phyloP scores from a whole-genome alignment of 92 coral and sea anemone genomes.

The Epizoanthus fatuus region DNA sequence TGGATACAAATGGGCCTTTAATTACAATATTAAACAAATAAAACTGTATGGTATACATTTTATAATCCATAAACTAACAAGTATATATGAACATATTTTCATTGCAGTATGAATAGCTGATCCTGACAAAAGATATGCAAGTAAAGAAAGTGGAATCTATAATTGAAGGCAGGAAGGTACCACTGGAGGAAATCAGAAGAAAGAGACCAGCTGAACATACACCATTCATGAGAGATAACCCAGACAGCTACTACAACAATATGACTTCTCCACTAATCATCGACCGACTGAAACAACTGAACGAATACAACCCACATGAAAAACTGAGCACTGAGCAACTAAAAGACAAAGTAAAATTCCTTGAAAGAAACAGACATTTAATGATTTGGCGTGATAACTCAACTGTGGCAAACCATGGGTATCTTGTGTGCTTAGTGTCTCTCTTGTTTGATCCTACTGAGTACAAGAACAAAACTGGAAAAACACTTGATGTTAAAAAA shows the following conservation, averaged over 20 bases:
- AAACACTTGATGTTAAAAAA: not conserved
- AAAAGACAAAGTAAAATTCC: not conserved
- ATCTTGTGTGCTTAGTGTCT: slow-evolving; percentile 35
- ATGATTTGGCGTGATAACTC: slow-evolving; percentile 16
- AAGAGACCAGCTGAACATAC: slow-evolving; percentile 11
- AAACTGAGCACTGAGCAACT: slow-evolving; percentile 1
- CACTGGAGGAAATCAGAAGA: slow-evolving; percentile 26
- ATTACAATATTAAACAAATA: too few species aligned
- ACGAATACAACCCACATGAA: slow-evolving; percentile 28
- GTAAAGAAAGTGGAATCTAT: slow-evolving; percentile 11
- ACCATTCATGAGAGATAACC: slow-evolving; percentile 11
- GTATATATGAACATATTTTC: not conserved
- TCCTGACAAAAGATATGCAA: slow-evolving; percentile 29
- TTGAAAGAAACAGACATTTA: slow-evolving; percentile 7
- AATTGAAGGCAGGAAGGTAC: slow-evolving; percentile 35
- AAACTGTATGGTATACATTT: too few species aligned
- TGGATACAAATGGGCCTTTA: too few species aligned
- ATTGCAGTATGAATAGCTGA: slow-evolving; percentile 40
- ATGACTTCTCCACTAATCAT: slow-evolving; percentile 13
- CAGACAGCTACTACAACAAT: slow-evolving; percentile 27
- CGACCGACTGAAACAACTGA: slow-evolving; percentile 26
- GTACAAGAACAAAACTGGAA: slow-evolving; percentile 12
- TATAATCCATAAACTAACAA: too few species aligned
- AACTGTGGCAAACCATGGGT: slow-evolving; percentile 54
- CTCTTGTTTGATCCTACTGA: slow-evolving; percentile 20